Evolutionary conservation across 2,113 vertebrate species (phyloP).

Genomic region (Hypomesus transpacificus): DNA sequence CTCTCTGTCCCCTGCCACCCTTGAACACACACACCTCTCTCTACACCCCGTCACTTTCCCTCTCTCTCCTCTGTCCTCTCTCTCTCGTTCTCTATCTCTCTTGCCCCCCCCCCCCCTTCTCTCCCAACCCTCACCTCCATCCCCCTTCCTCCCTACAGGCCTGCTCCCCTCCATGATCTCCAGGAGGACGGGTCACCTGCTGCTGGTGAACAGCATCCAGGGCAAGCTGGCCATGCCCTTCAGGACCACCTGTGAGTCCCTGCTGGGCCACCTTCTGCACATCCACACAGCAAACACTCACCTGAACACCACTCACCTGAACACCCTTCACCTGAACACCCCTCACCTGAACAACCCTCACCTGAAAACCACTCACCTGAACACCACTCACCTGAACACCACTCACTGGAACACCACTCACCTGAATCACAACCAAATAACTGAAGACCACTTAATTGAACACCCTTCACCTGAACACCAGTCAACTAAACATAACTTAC

Average conservation of each 20-base stretch:
- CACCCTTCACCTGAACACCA: too few species aligned
- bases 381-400: too few species aligned
- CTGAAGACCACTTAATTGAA: not conserved
- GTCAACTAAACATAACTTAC: too few species aligned
- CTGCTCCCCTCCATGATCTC: conserved; percentile 91
- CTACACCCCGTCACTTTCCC: too few species aligned
- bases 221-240: conserved; percentile 89
- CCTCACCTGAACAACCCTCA: not conserved
- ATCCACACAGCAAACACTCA: not conserved
- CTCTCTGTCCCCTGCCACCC: too few species aligned
- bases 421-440: too few species aligned
- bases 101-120: too few species aligned
- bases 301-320: not conserved
- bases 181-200: conserved; percentile 85
- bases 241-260: conserved; percentile 87
- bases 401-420: too few species aligned
- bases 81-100: not conserved
- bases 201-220: conserved; percentile 89
- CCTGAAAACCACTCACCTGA: not conserved
- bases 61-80: not conserved
- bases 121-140: too few species aligned
- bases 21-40: too few species aligned
- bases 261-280: not conserved
- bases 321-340: too few species aligned
- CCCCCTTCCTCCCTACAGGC: conserved; percentile 59